These are phyloP conservation scores for Chiloscyllium plagiosum DNA, from an alignment of 2,113 vertebrate genomes.

Conservation along the genomic window DNA sequence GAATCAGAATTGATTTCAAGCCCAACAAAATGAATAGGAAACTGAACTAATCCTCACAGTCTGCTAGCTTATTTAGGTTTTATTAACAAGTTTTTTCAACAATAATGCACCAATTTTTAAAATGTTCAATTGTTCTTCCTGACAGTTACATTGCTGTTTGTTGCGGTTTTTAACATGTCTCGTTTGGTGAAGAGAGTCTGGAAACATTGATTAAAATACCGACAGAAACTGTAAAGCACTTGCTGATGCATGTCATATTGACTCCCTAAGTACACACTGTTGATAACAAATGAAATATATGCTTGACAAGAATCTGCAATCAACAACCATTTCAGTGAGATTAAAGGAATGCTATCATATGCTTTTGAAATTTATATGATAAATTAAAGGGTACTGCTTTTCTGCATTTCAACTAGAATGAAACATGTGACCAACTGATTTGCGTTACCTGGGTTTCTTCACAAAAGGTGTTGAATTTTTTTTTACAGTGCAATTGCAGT, in stretches of 20 bases:
- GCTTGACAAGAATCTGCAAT: constrained; percentile 3
- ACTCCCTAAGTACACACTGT: not conserved
- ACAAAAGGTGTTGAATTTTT: not conserved
- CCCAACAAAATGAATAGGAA: not conserved
- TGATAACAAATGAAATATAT: not conserved
- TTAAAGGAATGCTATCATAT: not conserved
- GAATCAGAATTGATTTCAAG: not conserved
- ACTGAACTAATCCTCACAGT: not conserved
- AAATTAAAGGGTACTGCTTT: not conserved
- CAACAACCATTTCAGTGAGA: not conserved
- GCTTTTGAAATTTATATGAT: not conserved
- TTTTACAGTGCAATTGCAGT: not conserved
- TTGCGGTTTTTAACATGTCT: constrained; percentile 14
- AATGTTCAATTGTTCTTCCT: not conserved
- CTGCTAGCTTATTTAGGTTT: not conserved
- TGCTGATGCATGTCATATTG: constrained; percentile 1
- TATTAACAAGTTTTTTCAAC: not conserved
- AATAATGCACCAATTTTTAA: not conserved
- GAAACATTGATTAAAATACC: not conserved
- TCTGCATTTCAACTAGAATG: not conserved
- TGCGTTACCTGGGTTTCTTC: not conserved
- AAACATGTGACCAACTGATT: not conserved
- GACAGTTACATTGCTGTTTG: not conserved
- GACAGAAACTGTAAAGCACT: not conserved
- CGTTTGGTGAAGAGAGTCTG: not conserved